phyloP scores from a whole-genome alignment of 2,888 invertebrate genomes.

The Pyrrhosoma nymphula region DNA sequence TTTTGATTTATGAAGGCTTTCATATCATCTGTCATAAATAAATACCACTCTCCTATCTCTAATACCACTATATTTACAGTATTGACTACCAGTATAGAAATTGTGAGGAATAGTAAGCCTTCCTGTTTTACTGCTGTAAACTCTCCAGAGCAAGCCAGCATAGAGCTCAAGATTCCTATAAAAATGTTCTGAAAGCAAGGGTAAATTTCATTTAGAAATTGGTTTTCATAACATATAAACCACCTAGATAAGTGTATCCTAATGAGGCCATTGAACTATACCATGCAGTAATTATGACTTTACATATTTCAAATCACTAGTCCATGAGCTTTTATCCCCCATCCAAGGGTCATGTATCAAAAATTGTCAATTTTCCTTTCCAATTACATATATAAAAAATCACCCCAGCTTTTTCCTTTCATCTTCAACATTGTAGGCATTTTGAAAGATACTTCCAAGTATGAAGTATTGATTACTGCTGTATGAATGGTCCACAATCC shows the following conservation, averaged over 20 bases:
- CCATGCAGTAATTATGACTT: too few relatives aligned
- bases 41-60: conserved; percentile 78
- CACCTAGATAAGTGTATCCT: background rate
- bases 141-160: conserved; percentile 78
- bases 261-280: too few relatives aligned
- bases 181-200: conserved; percentile 78
- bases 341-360: too few relatives aligned
- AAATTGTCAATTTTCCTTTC: too few relatives aligned
- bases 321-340: too few relatives aligned
- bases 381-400: too few relatives aligned
- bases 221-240: background rate
- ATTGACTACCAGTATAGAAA: conserved; percentile 74
- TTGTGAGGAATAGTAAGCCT: conserved; percentile 78
- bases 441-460: too few relatives aligned
- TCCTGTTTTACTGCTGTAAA: conserved; percentile 78
- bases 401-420: too few relatives aligned
- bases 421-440: too few relatives aligned
- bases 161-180: conserved; percentile 78
- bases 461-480: too few relatives aligned
- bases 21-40: conserved; percentile 76
- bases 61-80: conserved; percentile 76
- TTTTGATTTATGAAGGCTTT: conserved; percentile 70
- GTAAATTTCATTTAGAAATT: background rate
- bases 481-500: too few relatives aligned
- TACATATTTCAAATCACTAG: too few relatives aligned